phyloP scores from a whole-genome alignment of 2,797 vertebrate species.

The Clarias fuscus region DNA sequence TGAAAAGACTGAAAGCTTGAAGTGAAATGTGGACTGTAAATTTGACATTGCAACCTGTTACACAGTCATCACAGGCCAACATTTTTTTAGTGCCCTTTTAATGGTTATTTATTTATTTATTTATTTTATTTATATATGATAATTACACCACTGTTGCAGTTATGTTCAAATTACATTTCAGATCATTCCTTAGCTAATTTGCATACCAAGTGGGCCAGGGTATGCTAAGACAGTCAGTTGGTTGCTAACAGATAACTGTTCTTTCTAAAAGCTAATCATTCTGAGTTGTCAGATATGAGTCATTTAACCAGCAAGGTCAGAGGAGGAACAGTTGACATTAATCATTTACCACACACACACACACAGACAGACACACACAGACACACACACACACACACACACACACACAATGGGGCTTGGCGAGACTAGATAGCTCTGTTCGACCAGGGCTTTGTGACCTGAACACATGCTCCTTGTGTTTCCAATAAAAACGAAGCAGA shows the following conservation, averaged over 20 bases:
- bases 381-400: conserved; percentile 31
- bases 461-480: conserved; percentile 52
- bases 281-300: conserved; percentile 74
- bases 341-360: conserved; percentile 71
- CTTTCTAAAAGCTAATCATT: conserved; percentile 57
- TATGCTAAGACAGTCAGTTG: conserved; percentile 17
- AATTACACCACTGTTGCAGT: background rate
- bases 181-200: conserved; percentile 13
- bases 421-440: conserved; percentile 54
- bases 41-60: background rate
- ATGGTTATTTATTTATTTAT: background rate
- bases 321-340: conserved; percentile 72
- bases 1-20: conserved; percentile 61
- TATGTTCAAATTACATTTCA: background rate
- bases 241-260: conserved; percentile 51
- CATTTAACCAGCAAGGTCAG: conserved; percentile 77
- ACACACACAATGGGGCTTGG: conserved; percentile 56
- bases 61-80: background rate
- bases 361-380: conserved; percentile 45
- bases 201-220: background rate
- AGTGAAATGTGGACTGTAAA: conserved; percentile 1
- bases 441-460: conserved; percentile 48
- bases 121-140: background rate
- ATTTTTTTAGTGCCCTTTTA: background rate
- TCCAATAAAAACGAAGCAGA: conserved; percentile 51